These are phyloP conservation scores for Drosophila engyochracea DNA, from an alignment of 2,888 invertebrate species.

Conservation along the genomic window DNA sequence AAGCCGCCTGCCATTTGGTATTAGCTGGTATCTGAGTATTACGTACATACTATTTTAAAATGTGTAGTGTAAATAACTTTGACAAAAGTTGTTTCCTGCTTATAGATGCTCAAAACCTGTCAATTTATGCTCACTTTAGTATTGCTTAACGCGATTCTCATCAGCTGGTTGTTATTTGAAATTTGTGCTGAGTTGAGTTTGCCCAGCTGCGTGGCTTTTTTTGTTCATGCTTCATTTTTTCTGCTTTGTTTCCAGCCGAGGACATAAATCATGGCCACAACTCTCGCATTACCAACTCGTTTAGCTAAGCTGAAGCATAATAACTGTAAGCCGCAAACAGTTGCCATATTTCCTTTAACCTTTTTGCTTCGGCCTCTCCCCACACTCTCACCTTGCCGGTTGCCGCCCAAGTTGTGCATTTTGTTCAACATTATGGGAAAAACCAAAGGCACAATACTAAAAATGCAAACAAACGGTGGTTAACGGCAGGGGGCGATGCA, in stretches of 20 bases:
- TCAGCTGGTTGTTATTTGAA: conserved; percentile 7
- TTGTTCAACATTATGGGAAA: conserved; percentile 68
- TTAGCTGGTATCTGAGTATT: neutral
- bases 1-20: neutral
- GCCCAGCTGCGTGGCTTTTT: conserved; percentile 15
- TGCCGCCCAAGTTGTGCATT: conserved; percentile 47
- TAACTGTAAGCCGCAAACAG: conserved; percentile 69
- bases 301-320: conserved; percentile 64
- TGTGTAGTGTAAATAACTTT: neutral
- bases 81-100: neutral
- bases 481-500: neutral
- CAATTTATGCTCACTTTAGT: neutral
- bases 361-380: conserved; percentile 38
- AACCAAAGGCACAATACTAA: conserved; percentile 60
- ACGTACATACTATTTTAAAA: neutral
- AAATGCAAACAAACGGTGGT: conserved; percentile 53
- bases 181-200: conserved; percentile 18
- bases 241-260: conserved; percentile 9
- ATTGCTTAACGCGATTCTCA: neutral
- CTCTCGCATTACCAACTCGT: conserved; percentile 72
- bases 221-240: conserved; percentile 17
- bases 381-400: neutral
- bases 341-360: conserved; percentile 67
- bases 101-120: neutral
- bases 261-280: conserved; percentile 54